Percentiles rank a stretch among this genome's conserved stretches.
Conservation (phyloP, 35 echinoderm and acorn worm genomes). For the Heliocidaris erythrogramma region DNA sequence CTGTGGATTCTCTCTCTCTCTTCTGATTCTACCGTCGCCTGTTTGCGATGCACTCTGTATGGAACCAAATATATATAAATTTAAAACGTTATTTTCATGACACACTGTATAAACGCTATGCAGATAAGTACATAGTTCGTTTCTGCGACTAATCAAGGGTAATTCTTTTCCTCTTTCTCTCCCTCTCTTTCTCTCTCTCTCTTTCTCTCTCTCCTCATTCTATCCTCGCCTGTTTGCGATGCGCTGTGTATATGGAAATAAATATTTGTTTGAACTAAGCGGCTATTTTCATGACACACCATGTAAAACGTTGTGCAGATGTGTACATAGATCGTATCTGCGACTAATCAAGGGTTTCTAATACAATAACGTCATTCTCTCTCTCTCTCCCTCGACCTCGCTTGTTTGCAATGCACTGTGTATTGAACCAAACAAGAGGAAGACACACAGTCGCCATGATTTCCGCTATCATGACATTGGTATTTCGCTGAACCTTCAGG, state of each 20-base stretch:
- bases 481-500: not conserved
- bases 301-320: not conserved
- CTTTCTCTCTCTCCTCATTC: not conserved
- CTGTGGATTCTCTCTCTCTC: not conserved
- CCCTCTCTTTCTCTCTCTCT: not conserved
- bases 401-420: not conserved
- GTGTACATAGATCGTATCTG: not conserved
- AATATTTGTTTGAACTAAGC: not conserved
- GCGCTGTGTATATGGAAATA: not conserved
- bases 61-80: too few relatives aligned
- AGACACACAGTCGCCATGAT: not conserved
- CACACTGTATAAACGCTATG: too few relatives aligned
- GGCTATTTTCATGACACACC: not conserved
- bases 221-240: not conserved
- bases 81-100: too few relatives aligned
- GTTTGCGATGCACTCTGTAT: not conserved
- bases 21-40: not conserved
- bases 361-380: conserved; percentile 12
- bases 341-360: not conserved
- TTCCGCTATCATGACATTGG: not conserved
- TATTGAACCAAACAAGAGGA: conserved; percentile 5
- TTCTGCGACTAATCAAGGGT: not conserved
- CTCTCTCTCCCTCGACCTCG: not conserved
- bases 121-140: not conserved
- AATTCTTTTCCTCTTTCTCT: not conserved